Base-by-base conservation (phyloP, 1,140 invertebrate species). In the Drosophila sucinea region DNA sequence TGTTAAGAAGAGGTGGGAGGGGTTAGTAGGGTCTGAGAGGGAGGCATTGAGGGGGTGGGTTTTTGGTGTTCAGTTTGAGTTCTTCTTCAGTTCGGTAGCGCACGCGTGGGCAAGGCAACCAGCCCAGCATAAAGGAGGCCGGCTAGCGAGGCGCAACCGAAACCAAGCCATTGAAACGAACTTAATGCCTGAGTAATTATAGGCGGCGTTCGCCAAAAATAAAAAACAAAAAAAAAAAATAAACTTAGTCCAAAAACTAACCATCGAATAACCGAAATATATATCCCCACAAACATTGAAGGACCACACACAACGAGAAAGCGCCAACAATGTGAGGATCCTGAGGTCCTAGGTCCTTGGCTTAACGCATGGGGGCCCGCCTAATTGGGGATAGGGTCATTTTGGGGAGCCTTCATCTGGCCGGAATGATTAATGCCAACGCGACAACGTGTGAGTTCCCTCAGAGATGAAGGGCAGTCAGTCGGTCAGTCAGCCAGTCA, bases 121-220 rank as follows among this genome's bases (percentile, higher is more conserved):
- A 87, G 84, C 70, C 69, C 67, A 78, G 76, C 83, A 81, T 86
- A 87, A 87, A 86, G 83, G 76, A 82, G 83, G 79, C 82, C 74
- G 82, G 79, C 83, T 87, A 87, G 83, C 83, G 83, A 87, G 85
- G 84, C 84, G 84, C 80, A 89, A 84, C 84, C 80, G 60, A 80
- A 78, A 72, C 81, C 81, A 85, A 85, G 62, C 82, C 75, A 86
- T 89, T 77, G 85, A 90, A 83, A 84, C 85, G 77, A 79, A 73
- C 73, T 81, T 81, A 89, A 79, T 89, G 84, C 83, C 83, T 87
- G 58, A 86, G 83, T 78, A 86, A 87, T 87, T 85, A 79, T 76
- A 70, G 66, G 67, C 73, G 75, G 61, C 74, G 67, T 73, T 68
- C 74, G 75, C 74, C 70, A 64, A 84, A 67, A 63, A 56, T 25